Conservation (phyloP, 2,888 invertebrate genomes). For the Bedellia somnulentella region DNA sequence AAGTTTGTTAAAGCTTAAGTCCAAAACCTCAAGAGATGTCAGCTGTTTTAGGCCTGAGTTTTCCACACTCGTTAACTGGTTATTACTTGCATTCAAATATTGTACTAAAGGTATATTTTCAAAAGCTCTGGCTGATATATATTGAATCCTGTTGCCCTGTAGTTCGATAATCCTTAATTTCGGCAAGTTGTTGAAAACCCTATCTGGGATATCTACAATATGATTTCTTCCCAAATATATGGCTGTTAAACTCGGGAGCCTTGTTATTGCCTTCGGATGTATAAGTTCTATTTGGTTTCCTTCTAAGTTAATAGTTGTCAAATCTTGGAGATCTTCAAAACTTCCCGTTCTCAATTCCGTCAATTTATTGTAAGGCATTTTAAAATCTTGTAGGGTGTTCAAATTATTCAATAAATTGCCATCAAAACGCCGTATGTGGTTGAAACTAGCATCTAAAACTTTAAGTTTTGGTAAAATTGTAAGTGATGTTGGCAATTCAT, state of each 20-base stretch:
- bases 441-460: conserved; percentile 76
- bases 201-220: conserved; percentile 73
- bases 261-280: conserved; percentile 71
- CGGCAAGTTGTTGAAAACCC: conserved; percentile 75
- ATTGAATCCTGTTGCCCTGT: conserved; percentile 77
- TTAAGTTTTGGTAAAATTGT: conserved; percentile 69
- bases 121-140: conserved; percentile 74
- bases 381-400: conserved; percentile 69
- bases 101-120: conserved; percentile 76
- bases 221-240: conserved; percentile 73
- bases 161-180: conserved; percentile 73
- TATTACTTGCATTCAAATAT: conserved; percentile 81
- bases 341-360: conserved; percentile 69
- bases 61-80: conserved; percentile 74
- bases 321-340: conserved; percentile 69
- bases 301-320: conserved; percentile 77
- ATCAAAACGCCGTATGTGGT: conserved; percentile 70
- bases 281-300: conserved; percentile 78
- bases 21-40: conserved; percentile 80
- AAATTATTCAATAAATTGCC: conserved; percentile 71
- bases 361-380: conserved; percentile 75
- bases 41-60: conserved; percentile 73
- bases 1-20: conserved; percentile 79
- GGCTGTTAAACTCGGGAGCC: conserved; percentile 69
- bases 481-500: conserved; percentile 71